These are phyloP conservation scores for Leptogaster cylindrica DNA, from an alignment of 2,888 invertebrate species.

Conservation along the genomic window DNA sequence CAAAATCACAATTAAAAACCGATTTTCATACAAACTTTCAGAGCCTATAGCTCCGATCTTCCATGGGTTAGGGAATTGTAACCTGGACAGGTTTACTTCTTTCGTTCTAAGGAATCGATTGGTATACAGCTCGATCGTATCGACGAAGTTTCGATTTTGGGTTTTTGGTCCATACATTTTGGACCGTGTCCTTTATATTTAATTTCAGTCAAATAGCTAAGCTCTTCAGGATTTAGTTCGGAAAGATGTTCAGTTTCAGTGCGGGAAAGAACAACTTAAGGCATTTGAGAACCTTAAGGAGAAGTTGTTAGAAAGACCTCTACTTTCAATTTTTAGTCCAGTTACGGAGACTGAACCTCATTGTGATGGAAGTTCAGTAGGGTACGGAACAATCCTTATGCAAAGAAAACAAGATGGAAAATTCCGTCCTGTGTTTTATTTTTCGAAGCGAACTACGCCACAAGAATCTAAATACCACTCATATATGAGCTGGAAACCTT, in stretches of 20 bases:
- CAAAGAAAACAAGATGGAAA: conserved; percentile 48
- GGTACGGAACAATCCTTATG: conserved; percentile 51
- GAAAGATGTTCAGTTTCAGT: conserved; percentile 39
- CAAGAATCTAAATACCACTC: conserved; percentile 51
- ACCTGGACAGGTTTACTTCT: too few relatives aligned
- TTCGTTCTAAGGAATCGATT: too few relatives aligned
- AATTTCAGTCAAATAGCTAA: conserved; percentile 50
- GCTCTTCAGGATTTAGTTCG: conserved; percentile 51
- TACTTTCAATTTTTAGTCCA: conserved; percentile 53
- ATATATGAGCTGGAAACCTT: conserved; percentile 53
- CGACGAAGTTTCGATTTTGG: too few relatives aligned
- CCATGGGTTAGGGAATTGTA: too few relatives aligned
- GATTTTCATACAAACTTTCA: too few relatives aligned
- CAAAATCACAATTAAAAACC: too few relatives aligned
- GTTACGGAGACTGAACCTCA: conserved; percentile 51
- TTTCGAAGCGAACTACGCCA: conserved; percentile 50
- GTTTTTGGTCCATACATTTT: too few relatives aligned
- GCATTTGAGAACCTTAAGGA: conserved; percentile 43
- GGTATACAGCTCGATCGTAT: too few relatives aligned
- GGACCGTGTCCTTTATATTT: too few relatives aligned
- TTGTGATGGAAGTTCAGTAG: conserved; percentile 51
- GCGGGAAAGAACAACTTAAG: conserved; percentile 24
- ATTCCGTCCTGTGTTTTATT: conserved; percentile 52
- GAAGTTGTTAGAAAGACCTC: conserved; percentile 45
- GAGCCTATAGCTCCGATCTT: too few relatives aligned